Evolutionary conservation across 2,113 vertebrate genomes (phyloP), one percentile per base, ranked within the genome.

Genomic region (Cyanoderma ruficeps): DNA sequence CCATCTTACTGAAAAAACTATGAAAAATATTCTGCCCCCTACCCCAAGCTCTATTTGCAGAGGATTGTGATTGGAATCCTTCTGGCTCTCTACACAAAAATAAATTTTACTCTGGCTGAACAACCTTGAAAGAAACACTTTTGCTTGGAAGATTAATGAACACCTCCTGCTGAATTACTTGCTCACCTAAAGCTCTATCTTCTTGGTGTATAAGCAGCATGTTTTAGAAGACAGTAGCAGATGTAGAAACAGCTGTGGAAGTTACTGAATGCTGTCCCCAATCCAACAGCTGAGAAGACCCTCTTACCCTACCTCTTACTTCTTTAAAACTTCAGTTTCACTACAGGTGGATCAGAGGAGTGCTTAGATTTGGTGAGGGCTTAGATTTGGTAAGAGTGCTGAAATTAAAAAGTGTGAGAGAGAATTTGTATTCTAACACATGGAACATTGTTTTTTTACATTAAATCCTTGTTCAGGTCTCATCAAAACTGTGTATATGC

Each of bases 111-210:
- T 39, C 5, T 60, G 44, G 14, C 31, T 87, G 64, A 74, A 71
- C 7, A 55, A 64, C 18, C 57, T 64, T 79, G 42, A 89, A 95
- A 42, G 72, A 90, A 91, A 60, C 61, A 64, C 14, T 72, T 89
- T 78, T 87, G 37, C 60, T 71, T 84, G n/a, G 22, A 83, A 89
- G n/a, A 91, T 81, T 78, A 89, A 89, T 76, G 44, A 87, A 49
- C 11, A 59, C 28, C 18, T 83, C 71, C 42, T 81, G 33, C 11
- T 87, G 80, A 70, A 63, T 71, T 44, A 37, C 37, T 64, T 78
- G 30, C 37, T 75, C 49, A 79, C 35, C 37, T 23, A 60, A 78
- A 78, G 7, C 3, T 63, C 21, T 56, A 47, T 52, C 24, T 93
- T 35, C 27, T 27, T 3, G 1, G 12, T 39, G n/a, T 49, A 42